Evolutionary conservation across 2,888 invertebrate species (phyloP), one percentile per base, ranked within the genome.

Genomic region (Archips xylosteana): DNA sequence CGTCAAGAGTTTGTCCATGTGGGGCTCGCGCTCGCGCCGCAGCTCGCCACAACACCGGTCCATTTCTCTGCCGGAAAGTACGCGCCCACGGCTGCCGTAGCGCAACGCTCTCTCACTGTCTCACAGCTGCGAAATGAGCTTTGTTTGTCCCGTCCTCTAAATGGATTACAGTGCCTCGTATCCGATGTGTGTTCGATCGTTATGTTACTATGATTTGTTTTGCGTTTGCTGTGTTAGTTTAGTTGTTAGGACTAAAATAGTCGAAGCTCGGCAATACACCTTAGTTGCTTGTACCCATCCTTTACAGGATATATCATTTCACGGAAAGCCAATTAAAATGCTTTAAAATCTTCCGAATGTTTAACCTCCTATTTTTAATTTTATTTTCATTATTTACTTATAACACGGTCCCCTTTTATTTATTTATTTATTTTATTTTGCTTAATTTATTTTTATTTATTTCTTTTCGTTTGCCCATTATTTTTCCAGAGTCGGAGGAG

Each of bases 21-120:
- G 96, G 95, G 96, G 96, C 87, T 95, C 96, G 85, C 96, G 96
- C 85, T 92, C 94, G 78, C 95, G 95, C 87, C 95, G 95, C 87
- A 95, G 96, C 87, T 96, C 96, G 83, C 96, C 96, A 83, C 96
- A 96, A 92, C 96, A 96, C 95, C 96, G 97, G 90, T 97, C 97
- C 95, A 97, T 97, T 95, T 97, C 97, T 91, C 96, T 97, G 93
- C 97, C 97, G 90, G 97, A 97, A 97, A 97, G 97, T 97, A 97
- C 95, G 96, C 90, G 90, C 89, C 88, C 89, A 85, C 84, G 88
- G 87, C 88, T 87, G 87, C 84, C 85, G 87, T 92, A 92, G 92
- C 88, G 88, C 89, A 90, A 84, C 86, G 89, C 88, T 90, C 88
- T 90, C 87, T 91, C 85, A 87, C 87, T 76, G 76, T 89, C 87